These are phyloP conservation scores for Cyaniris semiargus DNA, from an alignment of 2,888 invertebrate species.

Conservation along the genomic window DNA sequence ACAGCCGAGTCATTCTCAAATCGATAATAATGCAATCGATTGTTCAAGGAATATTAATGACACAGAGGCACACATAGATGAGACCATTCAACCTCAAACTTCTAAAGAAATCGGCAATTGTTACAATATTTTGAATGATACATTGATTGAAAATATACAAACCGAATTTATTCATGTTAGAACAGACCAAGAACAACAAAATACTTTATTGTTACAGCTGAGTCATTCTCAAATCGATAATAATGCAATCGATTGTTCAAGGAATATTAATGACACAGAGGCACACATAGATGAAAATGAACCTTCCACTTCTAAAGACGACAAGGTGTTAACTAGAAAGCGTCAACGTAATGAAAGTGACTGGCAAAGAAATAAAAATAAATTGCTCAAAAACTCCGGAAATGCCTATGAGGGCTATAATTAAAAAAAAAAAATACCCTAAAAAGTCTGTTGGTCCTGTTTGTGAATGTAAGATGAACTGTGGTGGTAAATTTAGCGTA, in stretches of 20 bases:
- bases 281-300: constrained; percentile 7
- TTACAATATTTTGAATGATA: constrained; percentile 30
- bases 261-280: neutral
- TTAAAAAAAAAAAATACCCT: constrained; percentile 33
- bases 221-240: constrained; percentile 34
- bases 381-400: constrained; percentile 33
- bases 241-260: constrained; percentile 19
- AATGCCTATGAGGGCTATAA: neutral
- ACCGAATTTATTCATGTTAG: constrained; percentile 19
- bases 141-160: constrained; percentile 33
- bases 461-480: constrained; percentile 35
- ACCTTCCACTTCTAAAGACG: neutral
- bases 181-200: constrained; percentile 17
- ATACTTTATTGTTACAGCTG: constrained; percentile 30
- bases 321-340: neutral
- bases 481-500: constrained; percentile 31
- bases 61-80: too few relatives aligned
- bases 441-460: constrained; percentile 35
- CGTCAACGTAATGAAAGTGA: constrained; percentile 9
- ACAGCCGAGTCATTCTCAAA: constrained; percentile 32
- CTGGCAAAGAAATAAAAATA: constrained; percentile 33
- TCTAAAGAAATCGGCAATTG: constrained; percentile 31
- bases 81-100: constrained; percentile 33
- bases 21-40: too few relatives aligned
- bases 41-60: too few relatives aligned